phyloP scores from a whole-genome alignment of 2,888 invertebrate genomes.

The Altica lythri region DNA sequence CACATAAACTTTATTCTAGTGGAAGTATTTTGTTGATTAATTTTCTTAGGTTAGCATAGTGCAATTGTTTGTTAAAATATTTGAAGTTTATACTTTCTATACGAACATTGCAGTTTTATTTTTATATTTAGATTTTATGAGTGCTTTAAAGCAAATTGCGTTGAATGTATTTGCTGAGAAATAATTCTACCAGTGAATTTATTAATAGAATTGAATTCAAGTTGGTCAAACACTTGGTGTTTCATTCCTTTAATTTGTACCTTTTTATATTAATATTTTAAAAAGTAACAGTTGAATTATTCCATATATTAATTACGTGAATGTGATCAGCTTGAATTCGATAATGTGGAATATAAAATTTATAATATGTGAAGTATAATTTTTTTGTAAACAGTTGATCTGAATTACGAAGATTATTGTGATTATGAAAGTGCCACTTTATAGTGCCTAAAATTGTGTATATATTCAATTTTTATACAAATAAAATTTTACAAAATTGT shows the following conservation, averaged over 20 bases:
- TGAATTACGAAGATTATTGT: constrained; percentile 14
- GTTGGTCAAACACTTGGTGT: too few relatives aligned
- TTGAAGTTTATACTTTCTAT: constrained; percentile 1
- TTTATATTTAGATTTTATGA: constrained; percentile 3
- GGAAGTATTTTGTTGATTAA: constrained; percentile 12
- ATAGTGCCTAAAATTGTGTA: constrained; percentile 9
- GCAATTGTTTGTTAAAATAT: constrained; percentile 10
- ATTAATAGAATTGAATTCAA: too few relatives aligned
- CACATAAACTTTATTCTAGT: constrained; percentile 1
- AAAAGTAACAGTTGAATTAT: too few relatives aligned
- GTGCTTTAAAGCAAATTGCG: too few relatives aligned
- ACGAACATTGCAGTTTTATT: constrained; percentile 8
- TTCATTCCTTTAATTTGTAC: too few relatives aligned
- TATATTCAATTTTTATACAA: constrained; percentile 9
- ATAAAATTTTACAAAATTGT: background rate
- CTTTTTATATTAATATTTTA: too few relatives aligned
- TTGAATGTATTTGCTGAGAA: too few relatives aligned
- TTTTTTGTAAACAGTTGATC: constrained; percentile 1
- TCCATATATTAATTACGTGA: too few relatives aligned
- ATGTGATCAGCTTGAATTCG: too few relatives aligned
- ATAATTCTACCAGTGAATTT: too few relatives aligned
- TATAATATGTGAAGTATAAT: too few relatives aligned
- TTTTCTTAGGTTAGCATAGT: constrained; percentile 5
- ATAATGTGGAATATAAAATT: too few relatives aligned
- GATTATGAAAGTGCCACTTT: constrained; percentile 16